Evolutionary conservation across 2,888 invertebrate genomes (phyloP).

Genomic region (Tetheella fluctuosa): DNA sequence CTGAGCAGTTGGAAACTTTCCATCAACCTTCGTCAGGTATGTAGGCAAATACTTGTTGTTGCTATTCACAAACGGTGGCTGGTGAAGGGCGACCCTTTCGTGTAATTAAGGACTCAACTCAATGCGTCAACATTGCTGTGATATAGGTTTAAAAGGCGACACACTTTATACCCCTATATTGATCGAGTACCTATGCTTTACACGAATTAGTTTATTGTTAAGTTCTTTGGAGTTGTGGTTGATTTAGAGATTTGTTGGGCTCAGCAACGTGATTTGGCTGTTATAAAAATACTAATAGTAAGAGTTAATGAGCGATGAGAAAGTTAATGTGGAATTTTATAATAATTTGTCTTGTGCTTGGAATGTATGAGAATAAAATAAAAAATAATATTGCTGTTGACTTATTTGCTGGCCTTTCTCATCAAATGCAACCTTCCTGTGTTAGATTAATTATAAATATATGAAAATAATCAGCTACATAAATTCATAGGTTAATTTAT

Average conservation of each 20-base stretch:
- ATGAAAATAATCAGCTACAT: too few species aligned
- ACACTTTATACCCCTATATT: constrained; percentile 41
- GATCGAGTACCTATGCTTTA: neutral
- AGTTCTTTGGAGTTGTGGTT: constrained; percentile 17
- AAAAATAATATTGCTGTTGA: too few species aligned
- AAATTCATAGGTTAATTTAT: too few species aligned
- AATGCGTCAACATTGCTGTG: constrained; percentile 67
- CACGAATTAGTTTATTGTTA: neutral
- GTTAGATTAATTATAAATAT: too few species aligned
- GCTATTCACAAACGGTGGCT: constrained; percentile 54
- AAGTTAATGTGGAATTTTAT: too few species aligned
- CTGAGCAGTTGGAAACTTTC: neutral
- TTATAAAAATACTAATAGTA: too few species aligned
- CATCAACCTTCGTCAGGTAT: constrained; percentile 9
- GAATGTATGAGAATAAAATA: too few species aligned
- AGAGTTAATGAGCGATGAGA: too few species aligned
- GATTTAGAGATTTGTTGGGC: neutral
- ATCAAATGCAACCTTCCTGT: too few species aligned
- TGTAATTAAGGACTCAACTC: constrained; percentile 68
- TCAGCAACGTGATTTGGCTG: too few species aligned
- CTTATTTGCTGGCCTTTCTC: too few species aligned
- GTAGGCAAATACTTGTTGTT: constrained; percentile 27
- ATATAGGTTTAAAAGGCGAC: constrained; percentile 66
- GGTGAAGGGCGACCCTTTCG: constrained; percentile 55
- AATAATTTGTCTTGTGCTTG: too few species aligned